Base-by-base conservation (phyloP, 2,113 vertebrate genomes). In the Rhinichthys klamathensis region DNA sequence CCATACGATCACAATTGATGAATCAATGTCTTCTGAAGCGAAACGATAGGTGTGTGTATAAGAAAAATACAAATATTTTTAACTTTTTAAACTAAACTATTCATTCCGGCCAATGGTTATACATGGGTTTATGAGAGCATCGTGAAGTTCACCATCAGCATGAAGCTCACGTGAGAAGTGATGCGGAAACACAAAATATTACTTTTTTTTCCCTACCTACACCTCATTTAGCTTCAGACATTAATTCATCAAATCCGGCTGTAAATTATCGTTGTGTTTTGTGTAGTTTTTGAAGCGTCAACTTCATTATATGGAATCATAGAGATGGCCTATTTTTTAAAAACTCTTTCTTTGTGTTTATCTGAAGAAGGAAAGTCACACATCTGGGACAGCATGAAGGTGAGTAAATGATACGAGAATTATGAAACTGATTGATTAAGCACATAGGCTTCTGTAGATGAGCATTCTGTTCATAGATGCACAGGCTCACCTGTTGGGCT, bases 401-500 rank as follows among this genome's bases (percentile, higher is more conserved):
- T 6, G 2, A 65, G 25, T 30, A 30, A 65, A 10, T 30, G 25
- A 15, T 18, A 3, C 6, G 6, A 18, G 27, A 32, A 65, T 6
- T 16, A 30, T 65, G 6, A 65, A 65, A 65, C 27, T 30, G 2
- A 3, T 35, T 35, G 35, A 35, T 56, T 18, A 56, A 65, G 2
- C 2, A 30, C 13, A 65, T 65, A 49, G 8, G 10, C 60, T 12
- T 15, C 61, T 7, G 10, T 41, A 70, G 16, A 13, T 69, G 30
- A 3, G 18, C 1, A 72, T 70, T 70, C 13, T 58, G 32, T 60
- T 41, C 51, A 35, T 38, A 11, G 16, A 38, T 70, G 3, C 10
- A 16, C 3, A 11, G 27, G 11, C 18, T 23, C 25, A 86, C 84
- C 84, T 63, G 54, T 63, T 25, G 84, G 84, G 30, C 84, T 86